Base-by-base conservation (phyloP, 37 sponge, comb jelly and placozoan species). In the Oopsacas minuta region DNA sequence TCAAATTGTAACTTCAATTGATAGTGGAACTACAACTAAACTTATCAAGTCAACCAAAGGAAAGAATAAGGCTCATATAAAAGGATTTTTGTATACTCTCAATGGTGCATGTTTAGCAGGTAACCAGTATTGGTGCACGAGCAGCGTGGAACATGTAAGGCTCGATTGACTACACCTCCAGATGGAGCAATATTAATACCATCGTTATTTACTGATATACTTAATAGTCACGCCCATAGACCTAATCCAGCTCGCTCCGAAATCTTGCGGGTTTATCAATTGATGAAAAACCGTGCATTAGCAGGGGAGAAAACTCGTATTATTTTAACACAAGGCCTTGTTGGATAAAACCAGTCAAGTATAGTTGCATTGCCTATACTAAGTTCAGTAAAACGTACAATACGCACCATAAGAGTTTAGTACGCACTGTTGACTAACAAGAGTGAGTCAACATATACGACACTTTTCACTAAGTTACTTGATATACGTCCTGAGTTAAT, bases 401-500 rank as follows among this genome's bases (percentile, higher is more conserved):
- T 61, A 61, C 75, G 75, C 75, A 34, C 22, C 75, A 61, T 61
- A 61, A 61, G 75, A 61, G 22, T 61, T 61, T 61, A 61, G 75
- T 61, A 61, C 75, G 75, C 75, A 61, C 75, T 61, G 22, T 61
- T 61, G 75, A 61, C 75, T 32, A 61, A 61, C 75, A 61, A 61
- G 22, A 61, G 75, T 61, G 22, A 61, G 75, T 61, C 28, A 61
- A 61, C 75, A 61, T 61, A 61, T n/a, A 61, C 7, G 7, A 61
- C 3, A 61, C 75, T 61, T 20, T 61, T 61, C 22, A 3, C 17
- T 20, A 61, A 61, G 75, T 34, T 61, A n/a, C 20, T 20, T 61
- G 75, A 61, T 32, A 61, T 61, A 61, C 75, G 75, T 61, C 75
- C 75, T 61, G 75, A n/a, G 75, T 61, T 61, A 61, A 61, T 61